Evolutionary conservation across 2,888 invertebrate species (phyloP), one percentile per base, ranked within the genome.

Genomic region (Eremobia ochroleuca): DNA sequence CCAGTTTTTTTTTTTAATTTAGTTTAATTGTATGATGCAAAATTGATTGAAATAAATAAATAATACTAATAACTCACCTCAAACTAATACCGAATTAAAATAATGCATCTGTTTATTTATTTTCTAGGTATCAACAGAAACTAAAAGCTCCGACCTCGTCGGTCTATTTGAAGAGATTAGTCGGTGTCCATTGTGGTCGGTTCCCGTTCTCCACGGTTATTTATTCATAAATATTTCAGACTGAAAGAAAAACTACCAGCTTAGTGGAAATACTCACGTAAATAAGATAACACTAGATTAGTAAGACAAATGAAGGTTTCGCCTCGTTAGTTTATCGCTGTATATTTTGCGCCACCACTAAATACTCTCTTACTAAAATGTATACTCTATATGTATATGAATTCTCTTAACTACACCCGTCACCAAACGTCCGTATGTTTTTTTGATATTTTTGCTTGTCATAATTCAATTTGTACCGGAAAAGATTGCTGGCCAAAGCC

Each of bases 301-400:
- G 66, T 52, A 77, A 82, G 66, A 81, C 65, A 49, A 77, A 82
- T 77, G 55, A 62, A 66, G 61, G 77, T 70, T 77, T 82, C 15
- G 6, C 55, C 28, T 46, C 34, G 46, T 82, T 73, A 77, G n/a
- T 65, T 58, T 77, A 73, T 49, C n/a, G 28, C 13, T 34, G 21
- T 49, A 70, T 52, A 80, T 74, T 79, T 80, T 15, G 28, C 28
- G 28, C 9, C 28, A 28, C 2, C 62, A 40, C 52, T 46, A 46
- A 66, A 52, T 52, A 65, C 8, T 69, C 4, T 43, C 11, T 46
- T 15, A 28, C 28, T 4, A 43, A 28, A 40, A 64, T 58, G 2
- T 49, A 25, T 25, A 55, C 6, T n/a, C n/a, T n/a, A n/a, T n/a
- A n/a, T n/a, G n/a, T n/a, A n/a, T n/a, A n/a, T 4, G 18, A 73